A percentile compares a stretch with the other conserved stretches of the same genome.
Evolutionary conservation across 2,797 vertebrate species (phyloP).

Genomic region (Psittacula echo): DNA sequence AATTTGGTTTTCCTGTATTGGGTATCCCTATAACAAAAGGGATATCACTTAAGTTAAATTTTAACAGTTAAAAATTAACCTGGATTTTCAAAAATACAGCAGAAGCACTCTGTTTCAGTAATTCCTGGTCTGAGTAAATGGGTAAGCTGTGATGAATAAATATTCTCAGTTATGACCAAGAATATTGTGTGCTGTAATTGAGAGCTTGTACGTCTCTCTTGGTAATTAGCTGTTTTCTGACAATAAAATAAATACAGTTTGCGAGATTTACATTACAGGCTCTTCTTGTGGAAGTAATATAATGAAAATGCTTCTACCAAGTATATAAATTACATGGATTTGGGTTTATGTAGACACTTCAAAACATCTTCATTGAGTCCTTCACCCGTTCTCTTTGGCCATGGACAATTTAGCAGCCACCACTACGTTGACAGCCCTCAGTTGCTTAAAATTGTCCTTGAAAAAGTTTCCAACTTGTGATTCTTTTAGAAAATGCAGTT

Average conservation of each 20-base stretch:
- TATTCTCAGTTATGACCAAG: neutral
- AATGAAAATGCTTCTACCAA: neutral
- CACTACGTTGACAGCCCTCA: neutral
- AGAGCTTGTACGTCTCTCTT: neutral
- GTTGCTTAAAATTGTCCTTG: neutral
- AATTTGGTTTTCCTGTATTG: fast-evolving
- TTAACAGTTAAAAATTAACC: neutral
- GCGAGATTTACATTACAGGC: neutral
- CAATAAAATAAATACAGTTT: neutral
- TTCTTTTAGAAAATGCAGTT: neutral
- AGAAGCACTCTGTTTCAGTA: neutral
- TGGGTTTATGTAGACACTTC: neutral
- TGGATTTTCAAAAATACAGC: neutral
- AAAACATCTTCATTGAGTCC: neutral
- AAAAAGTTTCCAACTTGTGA: neutral
- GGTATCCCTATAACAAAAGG: neutral
- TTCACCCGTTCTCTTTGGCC: neutral
- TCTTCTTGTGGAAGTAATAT: neutral
- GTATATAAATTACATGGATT: neutral
- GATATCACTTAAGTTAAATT: neutral
- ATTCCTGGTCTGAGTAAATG: neutral
- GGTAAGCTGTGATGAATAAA: neutral
- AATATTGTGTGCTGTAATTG: neutral
- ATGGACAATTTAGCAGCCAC: neutral
- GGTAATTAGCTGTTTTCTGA: neutral